phyloP scores from a whole-genome alignment of 2,888 invertebrate genomes.

The Trichacis sp. region DNA sequence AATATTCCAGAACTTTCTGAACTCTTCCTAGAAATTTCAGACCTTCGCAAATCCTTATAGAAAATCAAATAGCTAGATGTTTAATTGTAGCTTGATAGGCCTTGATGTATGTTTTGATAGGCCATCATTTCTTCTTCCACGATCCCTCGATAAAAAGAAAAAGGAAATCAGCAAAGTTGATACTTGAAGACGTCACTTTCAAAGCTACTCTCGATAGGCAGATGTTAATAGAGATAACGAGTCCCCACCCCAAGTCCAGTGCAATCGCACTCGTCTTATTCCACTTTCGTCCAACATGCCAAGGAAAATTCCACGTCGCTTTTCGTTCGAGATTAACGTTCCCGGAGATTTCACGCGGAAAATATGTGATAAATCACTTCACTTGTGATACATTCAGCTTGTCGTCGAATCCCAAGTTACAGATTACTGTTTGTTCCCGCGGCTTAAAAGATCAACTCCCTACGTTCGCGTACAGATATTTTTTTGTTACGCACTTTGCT shows the following conservation, averaged over 20 bases:
- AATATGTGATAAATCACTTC: background rate
- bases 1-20: too few species aligned
- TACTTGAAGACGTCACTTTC: constrained; percentile 1
- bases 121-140: too few species aligned
- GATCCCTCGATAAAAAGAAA: too few species aligned
- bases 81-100: too few species aligned
- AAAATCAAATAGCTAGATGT: too few species aligned
- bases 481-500: too few species aligned
- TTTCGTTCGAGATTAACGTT: background rate
- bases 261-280: constrained; percentile 1
- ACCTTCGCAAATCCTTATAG: too few species aligned
- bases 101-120: too few species aligned
- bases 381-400: background rate
- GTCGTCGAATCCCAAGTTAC: background rate
- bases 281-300: constrained; percentile 1
- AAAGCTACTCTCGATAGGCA: constrained; percentile 2
- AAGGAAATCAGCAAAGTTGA: background rate
- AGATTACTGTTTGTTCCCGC: background rate
- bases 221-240: constrained; percentile 10
- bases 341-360: background rate
- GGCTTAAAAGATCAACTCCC: background rate
- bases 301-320: background rate
- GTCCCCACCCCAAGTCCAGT: background rate
- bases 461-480: too few species aligned
- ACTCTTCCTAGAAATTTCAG: too few species aligned